Conservation (phyloP, 2,797 vertebrate species). For the Sternotherus odoratus region DNA sequence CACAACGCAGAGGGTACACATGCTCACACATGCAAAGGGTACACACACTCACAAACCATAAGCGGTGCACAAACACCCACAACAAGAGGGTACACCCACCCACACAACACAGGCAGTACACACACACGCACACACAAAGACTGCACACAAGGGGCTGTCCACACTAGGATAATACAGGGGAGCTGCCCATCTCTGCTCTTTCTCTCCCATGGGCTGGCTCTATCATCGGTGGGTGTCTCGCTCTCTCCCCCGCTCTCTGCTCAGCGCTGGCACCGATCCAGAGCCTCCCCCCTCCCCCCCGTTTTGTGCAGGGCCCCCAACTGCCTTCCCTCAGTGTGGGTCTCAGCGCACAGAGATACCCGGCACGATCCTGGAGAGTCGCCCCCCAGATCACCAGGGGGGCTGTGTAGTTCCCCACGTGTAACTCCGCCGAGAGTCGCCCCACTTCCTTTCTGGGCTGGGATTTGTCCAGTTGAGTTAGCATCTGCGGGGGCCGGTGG, state of each 20-base stretch:
- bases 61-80: too few relatives aligned
- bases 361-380: neutral
- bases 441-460: neutral
- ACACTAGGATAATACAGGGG: neutral
- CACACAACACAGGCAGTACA: too few relatives aligned
- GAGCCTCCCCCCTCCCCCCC: neutral
- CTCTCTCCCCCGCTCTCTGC: neutral
- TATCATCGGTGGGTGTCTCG: neutral
- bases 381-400: neutral
- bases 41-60: too few relatives aligned
- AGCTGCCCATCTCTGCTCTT: too few relatives aligned
- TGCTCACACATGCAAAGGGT: too few relatives aligned
- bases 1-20: too few relatives aligned
- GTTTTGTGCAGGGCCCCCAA: neutral
- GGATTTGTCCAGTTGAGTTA: neutral
- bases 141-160: neutral
- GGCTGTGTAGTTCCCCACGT: neutral
- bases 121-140: too few relatives aligned
- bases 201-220: neutral
- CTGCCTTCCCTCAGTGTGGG: neutral
- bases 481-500: neutral
- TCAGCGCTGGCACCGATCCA: too few relatives aligned
- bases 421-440: neutral
- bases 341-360: neutral
- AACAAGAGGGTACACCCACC: too few relatives aligned